These are phyloP conservation scores for Fabriciana adippe DNA, from an alignment of 2,888 invertebrate species.

Conservation along the genomic window DNA sequence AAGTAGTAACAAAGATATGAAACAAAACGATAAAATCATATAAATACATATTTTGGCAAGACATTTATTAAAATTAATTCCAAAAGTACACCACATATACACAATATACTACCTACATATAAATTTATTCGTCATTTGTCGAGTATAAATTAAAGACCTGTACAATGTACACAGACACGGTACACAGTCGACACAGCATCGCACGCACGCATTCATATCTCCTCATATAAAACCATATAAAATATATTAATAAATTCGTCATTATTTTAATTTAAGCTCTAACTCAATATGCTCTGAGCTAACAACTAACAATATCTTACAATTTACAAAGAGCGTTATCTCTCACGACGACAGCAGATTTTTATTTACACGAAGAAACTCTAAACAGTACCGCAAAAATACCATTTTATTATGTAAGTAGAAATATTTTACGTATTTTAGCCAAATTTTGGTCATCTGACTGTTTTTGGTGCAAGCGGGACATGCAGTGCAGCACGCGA, in stretches of 20 bases:
- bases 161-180: constrained; percentile 10
- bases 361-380: constrained; percentile 18
- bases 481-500: too few relatives aligned
- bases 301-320: constrained; percentile 17
- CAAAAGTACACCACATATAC: constrained; percentile 31
- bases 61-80: constrained; percentile 43
- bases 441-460: background rate
- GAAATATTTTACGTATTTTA: background rate
- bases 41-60: constrained; percentile 43
- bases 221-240: constrained; percentile 24
- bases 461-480: too few relatives aligned
- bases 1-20: background rate
- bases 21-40: constrained; percentile 9
- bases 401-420: constrained; percentile 3
- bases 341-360: constrained; percentile 8
- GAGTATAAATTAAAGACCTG: constrained; percentile 33
- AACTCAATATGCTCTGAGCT: constrained; percentile 4
- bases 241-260: constrained; percentile 68
- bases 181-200: background rate
- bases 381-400: background rate
- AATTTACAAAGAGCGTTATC: constrained; percentile 18
- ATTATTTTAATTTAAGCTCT: constrained; percentile 23
- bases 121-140: constrained; percentile 29
- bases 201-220: constrained; percentile 17
- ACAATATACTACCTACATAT: constrained; percentile 21